Percentiles rank a stretch among this genome's conserved stretches.
Evolutionary conservation across 1,140 invertebrate genomes (phyloP).

Genomic region (Pectinophora gossypiella): DNA sequence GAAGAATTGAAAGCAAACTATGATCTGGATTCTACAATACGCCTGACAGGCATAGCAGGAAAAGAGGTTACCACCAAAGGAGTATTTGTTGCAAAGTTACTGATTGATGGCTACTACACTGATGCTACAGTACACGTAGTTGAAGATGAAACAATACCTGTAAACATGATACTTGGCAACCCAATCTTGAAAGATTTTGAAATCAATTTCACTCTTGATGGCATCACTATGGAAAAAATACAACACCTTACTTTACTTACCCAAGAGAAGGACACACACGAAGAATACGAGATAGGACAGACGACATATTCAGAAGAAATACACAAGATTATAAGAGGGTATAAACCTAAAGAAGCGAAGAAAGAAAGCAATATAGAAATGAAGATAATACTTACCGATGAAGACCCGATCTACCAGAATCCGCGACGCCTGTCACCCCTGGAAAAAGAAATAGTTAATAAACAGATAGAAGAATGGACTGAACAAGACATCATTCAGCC

Average conservation of each 20-base stretch:
- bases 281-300: slow-evolving; percentile 1
- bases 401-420: slow-evolving; percentile 28
- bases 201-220: slow-evolving; percentile 13
- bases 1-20: not conserved
- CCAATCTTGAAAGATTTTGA: slow-evolving; percentile 18
- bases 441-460: slow-evolving; percentile 29
- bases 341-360: not conserved
- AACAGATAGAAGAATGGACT: slow-evolving; percentile 33
- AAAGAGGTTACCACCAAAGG: slow-evolving; percentile 11
- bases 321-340: slow-evolving; percentile 8
- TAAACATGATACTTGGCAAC: slow-evolving; percentile 14
- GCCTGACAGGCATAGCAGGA: slow-evolving; percentile 13
- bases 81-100: slow-evolving; percentile 7
- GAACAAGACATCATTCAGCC: slow-evolving; percentile 29
- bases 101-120: slow-evolving; percentile 14
- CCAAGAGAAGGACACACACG: not conserved
- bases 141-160: slow-evolving; percentile 17
- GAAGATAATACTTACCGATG: slow-evolving; percentile 25
- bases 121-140: slow-evolving; percentile 15
- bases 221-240: slow-evolving; percentile 10
- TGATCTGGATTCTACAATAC: not conserved
- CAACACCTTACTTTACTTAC: slow-evolving; percentile 1
- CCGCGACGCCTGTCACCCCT: slow-evolving; percentile 27
- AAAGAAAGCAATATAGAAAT: slow-evolving; percentile 17
- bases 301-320: slow-evolving; percentile 8